These are phyloP conservation scores for Hermetia illucens DNA, from an alignment of 1,140 invertebrate species.

Conservation along the genomic window DNA sequence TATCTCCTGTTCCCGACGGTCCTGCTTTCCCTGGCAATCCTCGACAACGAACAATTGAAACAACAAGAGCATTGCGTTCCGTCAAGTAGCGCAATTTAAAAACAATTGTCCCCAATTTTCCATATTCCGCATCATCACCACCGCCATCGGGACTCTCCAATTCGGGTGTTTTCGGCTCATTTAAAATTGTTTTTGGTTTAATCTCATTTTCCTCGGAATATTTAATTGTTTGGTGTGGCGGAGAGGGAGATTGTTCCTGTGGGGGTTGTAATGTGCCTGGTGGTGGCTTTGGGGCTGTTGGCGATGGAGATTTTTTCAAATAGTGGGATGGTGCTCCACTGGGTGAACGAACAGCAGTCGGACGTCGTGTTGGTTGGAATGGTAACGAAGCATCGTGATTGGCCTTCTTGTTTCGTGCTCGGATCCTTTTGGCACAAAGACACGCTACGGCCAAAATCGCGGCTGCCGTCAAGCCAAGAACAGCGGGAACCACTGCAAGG, in stretches of 20 bases:
- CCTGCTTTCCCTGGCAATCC: slow-evolving; percentile 64
- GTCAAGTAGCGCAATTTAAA: slow-evolving; percentile 77
- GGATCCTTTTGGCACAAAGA: slow-evolving; percentile 25
- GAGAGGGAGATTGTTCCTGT: slow-evolving; percentile 19
- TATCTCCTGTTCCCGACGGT: slow-evolving; percentile 30
- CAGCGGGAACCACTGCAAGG: slow-evolving; percentile 23
- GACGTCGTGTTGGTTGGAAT: slow-evolving; percentile 40
- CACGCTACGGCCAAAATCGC: slow-evolving; percentile 23
- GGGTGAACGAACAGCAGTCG: slow-evolving; percentile 42
- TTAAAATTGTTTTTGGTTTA: slow-evolving; percentile 12
- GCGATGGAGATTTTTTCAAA: slow-evolving; percentile 76
- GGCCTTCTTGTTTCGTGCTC: slow-evolving; percentile 24
- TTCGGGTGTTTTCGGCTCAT: slow-evolving; percentile 32
- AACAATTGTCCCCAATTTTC: slow-evolving; percentile 66
- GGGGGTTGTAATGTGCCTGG: slow-evolving; percentile 24
- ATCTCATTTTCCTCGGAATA: slow-evolving; percentile 25
- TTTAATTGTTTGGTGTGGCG: slow-evolving; percentile 17
- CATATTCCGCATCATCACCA: slow-evolving; percentile 37
- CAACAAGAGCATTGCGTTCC: slow-evolving; percentile 78
- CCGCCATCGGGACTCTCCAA: slow-evolving; percentile 29
- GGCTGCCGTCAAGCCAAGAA: slow-evolving; percentile 23
- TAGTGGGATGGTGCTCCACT: slow-evolving; percentile 54
- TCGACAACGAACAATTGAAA: slow-evolving; percentile 78
- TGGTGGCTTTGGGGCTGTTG: slow-evolving; percentile 49
- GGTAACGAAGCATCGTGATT: slow-evolving; percentile 32